phyloP scores from a whole-genome alignment of 2,797 vertebrate species.

The Chaenodraco wilsoni region DNA sequence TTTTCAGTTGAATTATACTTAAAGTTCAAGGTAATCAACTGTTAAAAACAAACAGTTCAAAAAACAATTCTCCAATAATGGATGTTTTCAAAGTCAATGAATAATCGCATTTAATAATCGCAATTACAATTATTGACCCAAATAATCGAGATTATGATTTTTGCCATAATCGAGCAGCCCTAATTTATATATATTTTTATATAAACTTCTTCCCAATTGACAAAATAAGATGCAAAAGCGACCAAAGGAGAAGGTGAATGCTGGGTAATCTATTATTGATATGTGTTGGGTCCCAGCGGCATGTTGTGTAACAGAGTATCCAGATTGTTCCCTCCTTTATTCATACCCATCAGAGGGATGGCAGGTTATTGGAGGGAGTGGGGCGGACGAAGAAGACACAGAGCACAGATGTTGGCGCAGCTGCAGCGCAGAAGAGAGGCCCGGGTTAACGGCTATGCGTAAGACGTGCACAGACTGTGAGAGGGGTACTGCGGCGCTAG shows the following conservation, averaged over 20 bases:
- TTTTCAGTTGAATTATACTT: no score
- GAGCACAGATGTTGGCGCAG: constrained; percentile 92
- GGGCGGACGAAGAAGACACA: constrained; percentile 85
- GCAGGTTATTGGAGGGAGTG: constrained; percentile 90
- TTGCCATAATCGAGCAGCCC: no score
- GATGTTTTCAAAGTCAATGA: no score
- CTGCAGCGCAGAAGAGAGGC: constrained; percentile 78
- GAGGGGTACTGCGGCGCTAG: constrained; percentile 39
- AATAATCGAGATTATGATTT: no score
- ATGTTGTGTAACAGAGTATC: constrained; percentile 79
- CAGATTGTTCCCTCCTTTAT: constrained; percentile 86
- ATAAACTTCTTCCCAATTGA: constrained; percentile 5
- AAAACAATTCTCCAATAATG: no score
- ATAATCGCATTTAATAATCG: no score
- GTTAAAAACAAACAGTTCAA: no score
- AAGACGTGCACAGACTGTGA: constrained; percentile 69
- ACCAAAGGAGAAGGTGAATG: constrained; percentile 49
- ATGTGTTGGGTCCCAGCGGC: constrained; percentile 65
- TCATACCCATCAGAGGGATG: constrained; percentile 89
- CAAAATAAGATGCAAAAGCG: constrained; percentile 38
- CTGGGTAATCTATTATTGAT: constrained; percentile 78
- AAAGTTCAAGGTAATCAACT: no score
- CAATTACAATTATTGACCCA: no score
- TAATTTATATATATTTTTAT: background rate
- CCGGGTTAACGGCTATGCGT: constrained; percentile 64